A percentile compares a stretch with the other conserved stretches of the same genome.
Evolutionary conservation across 2,797 vertebrate genomes (phyloP).

Genomic region (Hyperoplus lanceolatus): DNA sequence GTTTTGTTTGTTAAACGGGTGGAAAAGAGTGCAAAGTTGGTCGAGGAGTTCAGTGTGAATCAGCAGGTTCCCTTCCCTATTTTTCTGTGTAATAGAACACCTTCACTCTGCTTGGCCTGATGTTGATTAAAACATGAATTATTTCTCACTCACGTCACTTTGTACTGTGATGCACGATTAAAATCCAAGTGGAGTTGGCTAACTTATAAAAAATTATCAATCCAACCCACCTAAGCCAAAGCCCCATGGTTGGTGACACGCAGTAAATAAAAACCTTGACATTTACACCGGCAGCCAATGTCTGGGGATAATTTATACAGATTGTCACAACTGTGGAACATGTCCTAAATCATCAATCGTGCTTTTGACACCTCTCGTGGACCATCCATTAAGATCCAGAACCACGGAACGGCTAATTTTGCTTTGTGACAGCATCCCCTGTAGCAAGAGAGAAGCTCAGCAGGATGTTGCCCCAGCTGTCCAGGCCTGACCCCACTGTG

Average conservation of each 20-base stretch:
- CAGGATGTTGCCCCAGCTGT: conserved; percentile 88
- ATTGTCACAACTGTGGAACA: conserved; percentile 71
- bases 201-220: conserved; percentile 44
- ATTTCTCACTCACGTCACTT: conserved; percentile 30
- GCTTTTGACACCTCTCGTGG: conserved; percentile 74
- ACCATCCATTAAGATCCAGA: conserved; percentile 70
- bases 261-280: conserved; percentile 71
- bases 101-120: conserved; percentile 30
- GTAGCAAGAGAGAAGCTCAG: conserved; percentile 72
- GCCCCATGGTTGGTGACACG: conserved; percentile 24
- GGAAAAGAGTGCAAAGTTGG: conserved; percentile 40
- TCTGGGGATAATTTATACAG: conserved; percentile 70
- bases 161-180: conserved; percentile 42
- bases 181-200: conserved; percentile 39
- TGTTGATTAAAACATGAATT: conserved; percentile 58
- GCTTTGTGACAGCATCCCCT: conserved; percentile 81
- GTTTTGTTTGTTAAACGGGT: conserved; percentile 43
- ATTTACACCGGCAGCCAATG: conserved; percentile 52
- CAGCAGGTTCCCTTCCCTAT: conserved; percentile 25
- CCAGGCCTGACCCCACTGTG: conserved; percentile 81
- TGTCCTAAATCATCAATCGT: conserved; percentile 73
- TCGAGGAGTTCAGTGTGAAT: conserved; percentile 28
- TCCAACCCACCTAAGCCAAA: conserved; percentile 30
- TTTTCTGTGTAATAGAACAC: conserved; percentile 29
- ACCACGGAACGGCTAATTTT: conserved; percentile 78